Evolutionary conservation across 2,888 invertebrate species (phyloP), one percentile per base, ranked within the genome.

Genomic region (Nemapogon koenigi): DNA sequence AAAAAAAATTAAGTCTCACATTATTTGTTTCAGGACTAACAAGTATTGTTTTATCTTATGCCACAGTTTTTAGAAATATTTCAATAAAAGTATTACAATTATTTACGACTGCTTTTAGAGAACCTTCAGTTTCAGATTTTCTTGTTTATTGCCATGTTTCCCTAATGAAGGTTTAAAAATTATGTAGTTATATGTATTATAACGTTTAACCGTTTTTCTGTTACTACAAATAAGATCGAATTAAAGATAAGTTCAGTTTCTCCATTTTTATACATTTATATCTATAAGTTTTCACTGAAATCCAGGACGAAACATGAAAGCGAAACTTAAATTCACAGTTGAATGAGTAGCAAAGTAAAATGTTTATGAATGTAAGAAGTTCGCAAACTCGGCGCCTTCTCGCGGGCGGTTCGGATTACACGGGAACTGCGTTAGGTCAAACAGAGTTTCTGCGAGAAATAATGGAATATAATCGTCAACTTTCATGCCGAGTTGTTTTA

Each of bases 281-380:
- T 8, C 22, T 7, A 22, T 22, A 22, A 31, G 31, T 31, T 16
- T n/a, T 16, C 31, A 16, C n/a, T 16, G 7, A 11, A 28, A 13
- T 28, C 11, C 11, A 22, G 10, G 7, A 4, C 28, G n/a, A n/a
- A n/a, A n/a, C 26, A 36, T 26, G 36, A 16, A 26, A 17, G 18
- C 17, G 15, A 19, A 39, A 39, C 38, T 33, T 33, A 15, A 13
- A 13, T 27, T 29, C 30, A 37, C 29, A 28, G 29, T 18, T 19
- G 27, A 28, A 16, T 18, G 19, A 6, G 19, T 22, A 22, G 6
- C 53, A 52, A 66, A 70, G 66, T 68, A 65, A 62, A 71, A 71
- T 71, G 66, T 72, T 73, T 71, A 69, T 71, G 66, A 68, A 71
- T 64, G 65, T 65, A 63, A 58, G 53, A 57, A 52, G 52, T 52